phyloP scores from a whole-genome alignment of 2,113 vertebrate genomes.

The Grus americana region DNA sequence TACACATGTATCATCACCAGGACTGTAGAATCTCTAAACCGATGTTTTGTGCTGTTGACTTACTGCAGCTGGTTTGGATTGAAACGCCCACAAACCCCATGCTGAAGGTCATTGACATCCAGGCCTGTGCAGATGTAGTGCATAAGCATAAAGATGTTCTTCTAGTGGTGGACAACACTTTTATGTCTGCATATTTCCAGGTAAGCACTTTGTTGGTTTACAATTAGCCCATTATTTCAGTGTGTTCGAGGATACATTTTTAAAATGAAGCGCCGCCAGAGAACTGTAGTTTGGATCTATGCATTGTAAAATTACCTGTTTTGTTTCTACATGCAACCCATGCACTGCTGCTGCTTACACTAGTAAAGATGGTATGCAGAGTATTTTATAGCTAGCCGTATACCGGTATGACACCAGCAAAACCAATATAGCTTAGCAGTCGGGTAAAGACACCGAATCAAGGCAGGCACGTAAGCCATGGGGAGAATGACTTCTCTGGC shows the following conservation, averaged over 20 bases:
- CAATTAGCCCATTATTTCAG: neutral
- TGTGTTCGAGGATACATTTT: neutral
- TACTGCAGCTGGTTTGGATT: constrained; percentile 88
- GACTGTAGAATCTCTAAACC: neutral
- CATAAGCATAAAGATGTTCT: constrained; percentile 82
- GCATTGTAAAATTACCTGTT: neutral
- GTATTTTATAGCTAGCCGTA: no score
- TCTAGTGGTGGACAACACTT: constrained; percentile 92
- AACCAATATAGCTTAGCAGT: neutral
- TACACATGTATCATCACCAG: neutral
- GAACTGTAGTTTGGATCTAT: neutral
- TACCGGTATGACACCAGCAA: neutral
- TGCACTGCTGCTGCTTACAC: neutral
- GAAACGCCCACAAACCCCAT: constrained; percentile 92
- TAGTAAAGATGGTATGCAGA: neutral
- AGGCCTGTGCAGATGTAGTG: constrained; percentile 77
- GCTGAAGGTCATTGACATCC: constrained; percentile 89
- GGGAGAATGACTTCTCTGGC: neutral
- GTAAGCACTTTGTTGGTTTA: constrained; percentile 62
- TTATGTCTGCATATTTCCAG: constrained; percentile 97
- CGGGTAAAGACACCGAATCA: neutral
- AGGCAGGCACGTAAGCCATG: neutral
- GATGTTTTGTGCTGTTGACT: neutral
- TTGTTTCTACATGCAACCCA: neutral
- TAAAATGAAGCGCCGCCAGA: neutral